Evolutionary conservation across 2,888 invertebrate species (phyloP).

Genomic region (Eupithecia subfuscata): DNA sequence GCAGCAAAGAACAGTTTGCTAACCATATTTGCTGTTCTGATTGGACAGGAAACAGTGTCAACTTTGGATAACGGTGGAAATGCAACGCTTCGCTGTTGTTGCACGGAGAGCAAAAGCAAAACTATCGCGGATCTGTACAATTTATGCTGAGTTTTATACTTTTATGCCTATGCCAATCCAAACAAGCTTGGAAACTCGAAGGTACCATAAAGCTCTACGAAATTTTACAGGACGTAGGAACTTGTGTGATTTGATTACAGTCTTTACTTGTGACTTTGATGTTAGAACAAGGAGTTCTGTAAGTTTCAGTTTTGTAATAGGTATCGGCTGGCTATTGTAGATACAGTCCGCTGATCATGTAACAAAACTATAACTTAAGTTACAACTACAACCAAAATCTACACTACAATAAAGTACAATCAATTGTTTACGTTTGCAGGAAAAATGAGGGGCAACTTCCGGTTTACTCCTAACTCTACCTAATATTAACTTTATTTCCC

Average conservation of each 20-base stretch:
- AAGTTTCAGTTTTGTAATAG: not conserved
- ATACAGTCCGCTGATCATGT: not conserved
- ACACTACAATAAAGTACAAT: not conserved
- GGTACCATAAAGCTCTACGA: not conserved
- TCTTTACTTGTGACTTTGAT: not conserved
- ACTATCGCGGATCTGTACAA: conserved; percentile 20
- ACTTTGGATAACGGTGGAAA: conserved; percentile 41
- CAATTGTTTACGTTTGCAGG: not conserved
- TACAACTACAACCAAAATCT: not conserved
- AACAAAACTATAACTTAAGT: not conserved
- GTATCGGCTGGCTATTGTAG: not conserved
- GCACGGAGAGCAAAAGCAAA: conserved; percentile 36
- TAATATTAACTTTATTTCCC: conserved; percentile 7
- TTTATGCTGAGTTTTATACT: conserved; percentile 24
- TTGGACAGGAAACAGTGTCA: conserved; percentile 44
- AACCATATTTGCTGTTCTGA: conserved; percentile 42
- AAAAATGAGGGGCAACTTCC: not conserved
- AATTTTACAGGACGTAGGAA: not conserved
- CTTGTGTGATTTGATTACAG: not conserved
- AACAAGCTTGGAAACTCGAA: not conserved
- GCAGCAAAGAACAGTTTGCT: conserved; percentile 38
- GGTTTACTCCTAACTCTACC: not conserved
- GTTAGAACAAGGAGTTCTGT: not conserved
- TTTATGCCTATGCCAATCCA: conserved; percentile 9
- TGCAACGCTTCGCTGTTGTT: conserved; percentile 30